phyloP scores from a whole-genome alignment of 1,140 invertebrate species.

The Phthorimaea operculella region DNA sequence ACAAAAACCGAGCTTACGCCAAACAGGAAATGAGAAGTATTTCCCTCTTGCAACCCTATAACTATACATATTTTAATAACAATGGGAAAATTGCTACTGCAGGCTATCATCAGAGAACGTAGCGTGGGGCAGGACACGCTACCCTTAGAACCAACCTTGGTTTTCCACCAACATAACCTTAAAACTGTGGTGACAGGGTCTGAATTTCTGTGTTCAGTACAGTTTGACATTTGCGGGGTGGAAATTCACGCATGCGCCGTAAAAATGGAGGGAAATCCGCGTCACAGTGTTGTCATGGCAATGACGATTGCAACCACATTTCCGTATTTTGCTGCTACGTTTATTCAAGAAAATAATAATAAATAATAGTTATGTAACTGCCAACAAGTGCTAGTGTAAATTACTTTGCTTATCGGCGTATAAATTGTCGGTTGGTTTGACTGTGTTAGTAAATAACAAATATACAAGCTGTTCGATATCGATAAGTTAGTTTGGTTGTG shows the following conservation, averaged over 20 bases:
- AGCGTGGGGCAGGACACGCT: conserved; percentile 42
- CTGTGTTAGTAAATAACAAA: not conserved
- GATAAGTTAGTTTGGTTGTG: too few species aligned
- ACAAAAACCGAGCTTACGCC: conserved; percentile 30
- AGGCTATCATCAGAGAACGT: conserved; percentile 40
- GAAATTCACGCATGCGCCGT: conserved; percentile 40
- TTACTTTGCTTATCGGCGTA: conserved; percentile 24
- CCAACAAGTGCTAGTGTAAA: conserved; percentile 15
- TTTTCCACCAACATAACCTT: not conserved
- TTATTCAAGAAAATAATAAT: not conserved
- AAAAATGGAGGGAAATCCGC: conserved; percentile 57
- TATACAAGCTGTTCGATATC: too few species aligned
- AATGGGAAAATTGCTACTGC: conserved; percentile 54
- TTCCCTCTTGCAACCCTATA: conserved; percentile 34
- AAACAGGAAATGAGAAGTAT: conserved; percentile 39
- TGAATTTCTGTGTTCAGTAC: conserved; percentile 6
- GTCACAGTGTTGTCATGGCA: conserved; percentile 46
- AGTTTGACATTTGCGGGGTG: not conserved
- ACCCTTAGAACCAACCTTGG: conserved; percentile 17
- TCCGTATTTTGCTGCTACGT: not conserved
- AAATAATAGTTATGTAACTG: not conserved
- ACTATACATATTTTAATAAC: conserved; percentile 39
- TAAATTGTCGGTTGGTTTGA: conserved; percentile 15
- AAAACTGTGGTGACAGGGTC: not conserved
- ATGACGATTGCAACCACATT: conserved; percentile 30